Evolutionary conservation across 2,113 vertebrate species (phyloP).

Genomic region (Orthochromis indermauri): DNA sequence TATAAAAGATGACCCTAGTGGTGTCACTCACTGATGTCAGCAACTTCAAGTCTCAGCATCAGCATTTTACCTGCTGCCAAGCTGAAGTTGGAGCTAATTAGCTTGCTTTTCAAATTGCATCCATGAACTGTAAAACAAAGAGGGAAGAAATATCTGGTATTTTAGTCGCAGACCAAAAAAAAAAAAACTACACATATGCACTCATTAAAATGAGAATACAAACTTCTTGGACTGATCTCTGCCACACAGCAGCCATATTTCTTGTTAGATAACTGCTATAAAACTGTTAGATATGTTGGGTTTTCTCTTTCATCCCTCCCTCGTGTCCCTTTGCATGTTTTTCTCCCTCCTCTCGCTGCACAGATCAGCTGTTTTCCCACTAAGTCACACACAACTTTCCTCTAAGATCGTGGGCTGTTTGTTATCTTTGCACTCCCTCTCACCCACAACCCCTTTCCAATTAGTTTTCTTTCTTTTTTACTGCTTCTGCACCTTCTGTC

Average conservation of each 20-base stretch:
- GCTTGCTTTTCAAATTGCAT: neutral
- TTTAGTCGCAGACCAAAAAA: neutral
- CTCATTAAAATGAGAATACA: neutral
- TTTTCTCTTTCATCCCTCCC: fast-evolving
- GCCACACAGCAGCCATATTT: neutral
- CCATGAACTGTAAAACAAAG: neutral
- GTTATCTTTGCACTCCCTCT: neutral
- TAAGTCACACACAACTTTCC: neutral
- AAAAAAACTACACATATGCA: fast-evolving
- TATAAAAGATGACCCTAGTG: neutral
- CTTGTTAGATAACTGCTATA: neutral
- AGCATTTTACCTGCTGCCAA: neutral
- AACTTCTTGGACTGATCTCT: neutral
- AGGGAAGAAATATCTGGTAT: neutral
- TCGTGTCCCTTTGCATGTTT: neutral
- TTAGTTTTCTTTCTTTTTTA: fast-evolving
- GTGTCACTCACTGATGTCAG: neutral
- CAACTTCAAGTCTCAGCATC: neutral
- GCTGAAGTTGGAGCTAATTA: neutral
- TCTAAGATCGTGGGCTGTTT: fast-evolving
- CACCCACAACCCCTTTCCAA: neutral
- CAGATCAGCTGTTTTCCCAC: neutral
- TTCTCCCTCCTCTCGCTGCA: neutral
- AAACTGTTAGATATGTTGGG: neutral
- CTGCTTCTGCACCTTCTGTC: neutral